Base-by-base conservation (phyloP, 2,113 vertebrate genomes). In the Typhlomys cinereus region DNA sequence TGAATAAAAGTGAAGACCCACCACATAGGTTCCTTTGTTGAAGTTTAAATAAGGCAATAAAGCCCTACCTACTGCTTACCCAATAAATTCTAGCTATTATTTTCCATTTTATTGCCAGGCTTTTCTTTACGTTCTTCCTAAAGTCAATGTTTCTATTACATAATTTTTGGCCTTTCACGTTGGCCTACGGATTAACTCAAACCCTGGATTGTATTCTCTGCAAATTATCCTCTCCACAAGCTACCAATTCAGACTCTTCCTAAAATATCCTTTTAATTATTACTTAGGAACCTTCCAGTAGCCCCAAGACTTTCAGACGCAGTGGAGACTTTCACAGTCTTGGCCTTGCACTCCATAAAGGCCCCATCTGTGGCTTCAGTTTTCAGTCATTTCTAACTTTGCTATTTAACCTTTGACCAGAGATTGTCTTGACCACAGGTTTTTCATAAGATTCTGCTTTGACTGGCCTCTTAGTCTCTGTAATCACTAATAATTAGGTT, bases 31-130 rank as follows among this genome's bases (percentile, higher is more conserved):
- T 69, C 36, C 6, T 13, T 12, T 15, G 39, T 2, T 76, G 50
- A 48, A 75, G 34, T 78, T 93, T 59, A 79, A 89, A 86, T 91
- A 61, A 74, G 27, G 29, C 44, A 57, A 31, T 57, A 84, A 41
- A 8, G 79, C 34, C 9, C 9, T 2, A 84, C 29, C 18, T 57
- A 69, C 17, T 71, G 67, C 13, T 57, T 76, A 20, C 29, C 73
- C 74, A 61, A 3, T 62, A 66, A 64, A 70, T 85, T 70, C 82
- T 15, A 29, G 23, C 2, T 18, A 59, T 41, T 34, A 54, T 10
- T 71, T 57, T 41, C 39, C 29, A 18, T 54, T 85, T 31, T 39
- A 39, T 85, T 20, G 36, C 5, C 36, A 70, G 39, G 39, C 41
- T 27, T 10, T 39, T 70, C 27, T 57, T 57, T 25, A 39, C 62